A percentile compares a stretch with the other conserved stretches of the same genome.
phyloP scores from a whole-genome alignment of 1,140 invertebrate genomes.

The Bombus picipes region DNA sequence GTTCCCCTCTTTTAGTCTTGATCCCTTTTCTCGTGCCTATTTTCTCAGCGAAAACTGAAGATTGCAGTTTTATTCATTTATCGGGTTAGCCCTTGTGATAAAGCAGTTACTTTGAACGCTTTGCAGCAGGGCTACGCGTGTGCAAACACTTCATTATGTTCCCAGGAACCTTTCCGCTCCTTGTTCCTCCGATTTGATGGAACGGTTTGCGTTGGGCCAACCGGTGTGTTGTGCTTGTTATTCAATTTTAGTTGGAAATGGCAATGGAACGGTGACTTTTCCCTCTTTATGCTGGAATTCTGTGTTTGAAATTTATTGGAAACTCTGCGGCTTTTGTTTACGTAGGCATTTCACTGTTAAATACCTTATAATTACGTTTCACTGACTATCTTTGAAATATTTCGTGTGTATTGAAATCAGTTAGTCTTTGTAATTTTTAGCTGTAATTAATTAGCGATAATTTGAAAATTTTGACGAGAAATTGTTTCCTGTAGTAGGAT shows the following conservation, averaged over 20 bases:
- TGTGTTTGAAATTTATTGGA: not conserved
- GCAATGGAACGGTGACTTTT: not conserved
- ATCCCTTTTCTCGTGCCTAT: conserved; percentile 13
- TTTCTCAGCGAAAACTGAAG: conserved; percentile 24
- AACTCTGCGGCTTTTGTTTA: too few species aligned
- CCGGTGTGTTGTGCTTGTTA: not conserved
- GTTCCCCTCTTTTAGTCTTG: not conserved
- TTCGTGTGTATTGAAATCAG: too few species aligned
- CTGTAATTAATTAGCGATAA: too few species aligned
- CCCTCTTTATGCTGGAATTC: too few species aligned
- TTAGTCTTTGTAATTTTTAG: too few species aligned
- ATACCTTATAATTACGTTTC: too few species aligned
- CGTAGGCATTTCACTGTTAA: too few species aligned
- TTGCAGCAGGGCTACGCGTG: not conserved
- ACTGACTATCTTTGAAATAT: too few species aligned
- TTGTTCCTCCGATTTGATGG: not conserved
- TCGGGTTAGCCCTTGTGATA: conserved; percentile 13
- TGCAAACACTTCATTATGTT: conserved; percentile 17
- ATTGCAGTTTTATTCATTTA: conserved; percentile 66
- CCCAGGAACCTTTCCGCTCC: too few species aligned
- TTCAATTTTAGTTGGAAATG: not conserved
- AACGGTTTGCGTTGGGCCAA: too few species aligned
- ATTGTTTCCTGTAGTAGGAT: too few species aligned
- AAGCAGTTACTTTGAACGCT: not conserved
- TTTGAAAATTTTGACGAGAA: too few species aligned